Conservation (phyloP, 2,888 invertebrate genomes). For the Phaedon cochleariae region DNA sequence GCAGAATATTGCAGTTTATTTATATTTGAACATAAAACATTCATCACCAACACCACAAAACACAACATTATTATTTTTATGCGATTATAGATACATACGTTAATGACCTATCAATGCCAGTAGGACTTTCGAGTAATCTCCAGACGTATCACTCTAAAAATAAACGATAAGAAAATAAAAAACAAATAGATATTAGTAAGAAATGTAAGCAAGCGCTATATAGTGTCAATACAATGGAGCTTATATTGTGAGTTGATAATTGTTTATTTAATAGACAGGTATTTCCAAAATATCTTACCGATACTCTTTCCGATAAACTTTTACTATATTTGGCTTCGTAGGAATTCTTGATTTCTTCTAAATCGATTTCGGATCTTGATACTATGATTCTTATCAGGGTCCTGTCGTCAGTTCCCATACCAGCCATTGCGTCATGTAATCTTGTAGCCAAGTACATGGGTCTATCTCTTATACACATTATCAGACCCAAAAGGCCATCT, state of each 20-base stretch:
- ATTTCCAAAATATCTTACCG: constrained; percentile 68
- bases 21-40: too few species aligned
- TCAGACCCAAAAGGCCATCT: constrained; percentile 80
- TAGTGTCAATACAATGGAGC: not conserved
- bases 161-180: constrained; percentile 22
- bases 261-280: too few species aligned
- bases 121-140: constrained; percentile 90
- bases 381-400: constrained; percentile 87
- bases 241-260: not conserved
- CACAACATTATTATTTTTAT: not conserved
- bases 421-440: constrained; percentile 87
- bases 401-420: constrained; percentile 86
- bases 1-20: too few species aligned
- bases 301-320: constrained; percentile 79
- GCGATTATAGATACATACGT: constrained; percentile 1
- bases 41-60: not conserved
- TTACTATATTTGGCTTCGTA: constrained; percentile 79
- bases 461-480: constrained; percentile 74
- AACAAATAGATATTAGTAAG: constrained; percentile 11
- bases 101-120: constrained; percentile 72
- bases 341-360: constrained; percentile 82
- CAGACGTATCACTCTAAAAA: constrained; percentile 90
- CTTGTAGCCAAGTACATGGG: constrained; percentile 85
- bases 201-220: too few species aligned
- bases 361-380: constrained; percentile 83